Evolutionary conservation across 2,113 vertebrate genomes (phyloP), one percentile per base, ranked within the genome.

Genomic region (Stigmatopora nigra): DNA sequence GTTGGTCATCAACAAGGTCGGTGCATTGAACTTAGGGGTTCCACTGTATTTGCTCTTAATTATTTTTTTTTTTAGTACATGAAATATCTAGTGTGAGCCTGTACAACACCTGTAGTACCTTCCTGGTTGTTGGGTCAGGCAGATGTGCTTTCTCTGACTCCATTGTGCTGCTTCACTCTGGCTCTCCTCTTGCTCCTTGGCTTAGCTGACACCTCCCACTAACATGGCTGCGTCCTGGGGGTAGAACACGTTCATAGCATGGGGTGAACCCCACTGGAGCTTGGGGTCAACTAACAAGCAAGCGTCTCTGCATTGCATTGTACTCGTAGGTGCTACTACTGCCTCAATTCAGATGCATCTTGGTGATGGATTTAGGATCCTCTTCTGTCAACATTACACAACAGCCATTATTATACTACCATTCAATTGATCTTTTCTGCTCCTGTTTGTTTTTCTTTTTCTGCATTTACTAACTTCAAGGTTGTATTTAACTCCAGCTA

Each of bases 191-290:
- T 68, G 57, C 81, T 68, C 87, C 85, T 41, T 92, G 80, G 71
- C 91, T 89, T 89, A 87, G 90, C 93, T 92, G 90, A 90, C 89
- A 88, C 71, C 53, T 67, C 53, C 65, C 38, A 36, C 66, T 20
- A 78, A 85, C 76, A 72, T 74, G 57, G 68, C 57, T 0, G 45
- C 76, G 78, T 59, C 76, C 79, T 75, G 81, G 73, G 78, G 82
- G 79, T 75, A 57, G 66, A 78, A 62, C 7, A 0, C 2, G 20
- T 64, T 76, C 64, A 68, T 11, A 38, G 55, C 74, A 61, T 0
- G 48, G 55, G 46, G 60, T 35, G 53, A 55, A 16, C 61, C 49
- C 12, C 67, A 51, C 64, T 1, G 2, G 46, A 64, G 38, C 52
- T 53, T 41, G 13, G 52, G 58, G 20, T 61, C 56, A 69, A 56